A percentile compares a stretch with the other conserved stretches of the same genome.
phyloP scores from a whole-genome alignment of 2,113 vertebrate genomes.

The Rhizomys pruinosus region DNA sequence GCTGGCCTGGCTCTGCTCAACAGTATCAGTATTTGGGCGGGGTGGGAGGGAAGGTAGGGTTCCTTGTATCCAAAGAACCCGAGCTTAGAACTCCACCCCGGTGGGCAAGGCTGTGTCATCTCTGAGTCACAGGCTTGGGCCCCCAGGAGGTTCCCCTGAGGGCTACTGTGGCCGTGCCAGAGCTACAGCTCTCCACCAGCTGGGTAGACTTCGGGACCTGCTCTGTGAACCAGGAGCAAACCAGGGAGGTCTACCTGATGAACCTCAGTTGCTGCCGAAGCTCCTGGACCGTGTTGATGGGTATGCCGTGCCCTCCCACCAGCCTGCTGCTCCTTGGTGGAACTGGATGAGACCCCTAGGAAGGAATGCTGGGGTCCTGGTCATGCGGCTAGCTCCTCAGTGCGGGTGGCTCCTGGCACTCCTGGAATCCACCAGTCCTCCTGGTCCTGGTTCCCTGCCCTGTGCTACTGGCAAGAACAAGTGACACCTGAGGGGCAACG shows the following conservation, averaged over 20 bases:
- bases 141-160: conserved; percentile 89
- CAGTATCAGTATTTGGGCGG: too few relatives aligned
- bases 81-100: background rate
- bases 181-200: conserved; percentile 87
- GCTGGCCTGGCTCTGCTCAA: background rate
- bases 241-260: conserved; percentile 85
- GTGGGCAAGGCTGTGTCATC: background rate
- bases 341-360: background rate
- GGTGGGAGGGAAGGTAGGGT: background rate
- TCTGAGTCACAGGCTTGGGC: background rate
- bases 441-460: background rate
- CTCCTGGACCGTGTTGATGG: conserved; percentile 89
- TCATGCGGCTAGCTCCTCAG: background rate
- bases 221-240: conserved; percentile 85
- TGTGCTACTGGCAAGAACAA: background rate
- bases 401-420: background rate
- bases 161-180: conserved; percentile 87
- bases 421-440: background rate
- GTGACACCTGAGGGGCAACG: background rate
- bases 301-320: conserved; percentile 77
- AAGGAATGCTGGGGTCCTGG: background rate
- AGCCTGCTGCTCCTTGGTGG: background rate
- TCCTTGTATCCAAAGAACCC: background rate
- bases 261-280: conserved; percentile 88
- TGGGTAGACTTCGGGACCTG: conserved; percentile 91